Conservation (phyloP, 2,797 vertebrate genomes). For the Serranus cabrilla region DNA sequence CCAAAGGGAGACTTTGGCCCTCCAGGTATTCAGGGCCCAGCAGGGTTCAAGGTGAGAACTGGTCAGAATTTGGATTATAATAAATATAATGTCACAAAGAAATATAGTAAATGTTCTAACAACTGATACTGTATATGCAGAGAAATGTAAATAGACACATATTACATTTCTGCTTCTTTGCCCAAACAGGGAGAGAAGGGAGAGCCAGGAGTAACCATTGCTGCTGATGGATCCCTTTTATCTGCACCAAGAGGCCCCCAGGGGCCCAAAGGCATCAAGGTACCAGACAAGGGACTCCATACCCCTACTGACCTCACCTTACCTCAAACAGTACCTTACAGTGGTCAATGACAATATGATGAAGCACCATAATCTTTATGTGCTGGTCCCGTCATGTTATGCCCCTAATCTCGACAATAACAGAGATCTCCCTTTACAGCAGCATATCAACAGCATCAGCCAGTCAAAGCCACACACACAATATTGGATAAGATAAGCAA, state of each 20-base stretch:
- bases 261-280: slow-evolving; percentile 88
- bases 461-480: too few species aligned
- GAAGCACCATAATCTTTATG: not conserved
- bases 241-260: slow-evolving; percentile 78
- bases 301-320: not conserved
- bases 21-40: slow-evolving; percentile 85
- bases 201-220: slow-evolving; percentile 89
- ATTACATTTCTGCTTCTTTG: slow-evolving; percentile 7
- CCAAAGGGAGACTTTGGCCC: slow-evolving; percentile 91
- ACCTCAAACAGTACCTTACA: not conserved
- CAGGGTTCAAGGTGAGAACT: slow-evolving; percentile 88
- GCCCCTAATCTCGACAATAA: too few species aligned
- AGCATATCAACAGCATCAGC: too few species aligned
- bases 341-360: not conserved
- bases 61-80: not conserved
- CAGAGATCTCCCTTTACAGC: too few species aligned
- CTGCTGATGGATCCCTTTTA: slow-evolving; percentile 88
- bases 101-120: not conserved
- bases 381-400: not conserved
- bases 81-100: not conserved
- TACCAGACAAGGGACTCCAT: slow-evolving; percentile 28
- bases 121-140: not conserved
- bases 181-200: slow-evolving; percentile 92
- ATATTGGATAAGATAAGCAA: too few species aligned
- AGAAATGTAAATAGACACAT: not conserved